Conservation (phyloP, 2,113 vertebrate genomes). For the Laterallus jamaicensis region DNA sequence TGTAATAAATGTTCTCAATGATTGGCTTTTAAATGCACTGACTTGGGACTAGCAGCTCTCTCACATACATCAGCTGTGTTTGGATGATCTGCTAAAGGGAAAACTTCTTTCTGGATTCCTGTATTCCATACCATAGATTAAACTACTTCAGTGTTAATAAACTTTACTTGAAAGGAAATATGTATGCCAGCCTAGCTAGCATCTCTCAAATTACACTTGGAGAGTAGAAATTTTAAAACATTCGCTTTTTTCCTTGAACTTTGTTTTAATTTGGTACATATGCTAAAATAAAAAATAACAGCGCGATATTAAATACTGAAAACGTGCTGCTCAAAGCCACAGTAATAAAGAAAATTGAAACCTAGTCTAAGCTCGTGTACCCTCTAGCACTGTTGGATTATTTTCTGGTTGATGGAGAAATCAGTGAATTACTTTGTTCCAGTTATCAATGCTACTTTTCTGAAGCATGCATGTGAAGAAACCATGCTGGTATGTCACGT, state of each 20-base stretch:
- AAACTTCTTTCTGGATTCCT: not conserved
- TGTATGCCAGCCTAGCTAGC: not conserved
- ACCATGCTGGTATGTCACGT: not conserved
- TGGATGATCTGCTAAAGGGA: not conserved
- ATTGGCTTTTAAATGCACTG: not conserved
- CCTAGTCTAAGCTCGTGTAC: fast-evolving
- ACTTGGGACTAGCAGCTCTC: not conserved
- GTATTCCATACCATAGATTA: not conserved
- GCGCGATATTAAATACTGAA: not conserved
- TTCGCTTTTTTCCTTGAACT: not conserved
- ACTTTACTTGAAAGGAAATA: not conserved
- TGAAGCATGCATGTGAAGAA: not conserved
- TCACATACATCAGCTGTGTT: not conserved
- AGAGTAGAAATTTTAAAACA: not conserved
- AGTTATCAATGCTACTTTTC: not conserved
- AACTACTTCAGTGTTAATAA: not conserved
- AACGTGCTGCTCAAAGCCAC: not conserved
- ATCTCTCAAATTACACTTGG: not conserved
- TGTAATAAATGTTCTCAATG: not conserved
- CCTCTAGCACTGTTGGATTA: not conserved
- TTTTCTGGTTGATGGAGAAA: not conserved
- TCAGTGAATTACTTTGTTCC: not conserved
- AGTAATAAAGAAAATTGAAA: not conserved
- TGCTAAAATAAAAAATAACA: not conserved
- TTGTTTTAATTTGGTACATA: not conserved